Evolutionary conservation across 2,797 vertebrate genomes (phyloP).

Genomic region (Protonibea diacanthus): DNA sequence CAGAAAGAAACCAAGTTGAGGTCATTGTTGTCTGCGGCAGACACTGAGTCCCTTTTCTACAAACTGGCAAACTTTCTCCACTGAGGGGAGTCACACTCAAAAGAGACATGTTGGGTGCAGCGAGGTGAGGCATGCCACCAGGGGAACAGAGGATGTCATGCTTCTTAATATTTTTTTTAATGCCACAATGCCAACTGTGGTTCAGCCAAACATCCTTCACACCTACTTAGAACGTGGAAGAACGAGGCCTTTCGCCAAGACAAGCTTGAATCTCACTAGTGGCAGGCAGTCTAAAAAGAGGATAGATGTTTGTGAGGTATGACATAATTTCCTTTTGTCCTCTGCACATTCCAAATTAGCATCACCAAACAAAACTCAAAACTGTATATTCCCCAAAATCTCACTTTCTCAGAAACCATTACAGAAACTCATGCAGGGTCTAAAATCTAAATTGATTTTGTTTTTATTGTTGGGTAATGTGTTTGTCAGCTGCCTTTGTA

Average conservation of each 20-base stretch:
- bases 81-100: conserved; percentile 39
- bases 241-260: conserved; percentile 60
- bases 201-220: conserved; percentile 64
- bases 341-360: conserved; percentile 52
- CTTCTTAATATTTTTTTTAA: conserved; percentile 57
- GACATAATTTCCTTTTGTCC: conserved; percentile 46
- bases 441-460: conserved; percentile 59
- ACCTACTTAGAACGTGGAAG: conserved; percentile 67
- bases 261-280: conserved; percentile 59
- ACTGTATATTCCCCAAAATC: conserved; percentile 6
- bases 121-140: conserved; percentile 44
- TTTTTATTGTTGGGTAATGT: conserved; percentile 55
- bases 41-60: conserved; percentile 57
- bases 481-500: conserved; percentile 62
- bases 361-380: conserved; percentile 47
- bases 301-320: conserved; percentile 45
- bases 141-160: conserved; percentile 56
- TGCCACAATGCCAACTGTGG: conserved; percentile 63
- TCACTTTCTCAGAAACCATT: conserved; percentile 45
- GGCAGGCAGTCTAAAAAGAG: conserved; percentile 46
- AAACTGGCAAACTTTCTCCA: conserved; percentile 53
- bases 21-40: conserved; percentile 48
- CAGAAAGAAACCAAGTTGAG: conserved; percentile 49
- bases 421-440: conserved; percentile 54
- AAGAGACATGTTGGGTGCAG: conserved; percentile 49